These are phyloP conservation scores for Clinocottus analis DNA, from an alignment of 2,113 vertebrate species.

Conservation along the genomic window DNA sequence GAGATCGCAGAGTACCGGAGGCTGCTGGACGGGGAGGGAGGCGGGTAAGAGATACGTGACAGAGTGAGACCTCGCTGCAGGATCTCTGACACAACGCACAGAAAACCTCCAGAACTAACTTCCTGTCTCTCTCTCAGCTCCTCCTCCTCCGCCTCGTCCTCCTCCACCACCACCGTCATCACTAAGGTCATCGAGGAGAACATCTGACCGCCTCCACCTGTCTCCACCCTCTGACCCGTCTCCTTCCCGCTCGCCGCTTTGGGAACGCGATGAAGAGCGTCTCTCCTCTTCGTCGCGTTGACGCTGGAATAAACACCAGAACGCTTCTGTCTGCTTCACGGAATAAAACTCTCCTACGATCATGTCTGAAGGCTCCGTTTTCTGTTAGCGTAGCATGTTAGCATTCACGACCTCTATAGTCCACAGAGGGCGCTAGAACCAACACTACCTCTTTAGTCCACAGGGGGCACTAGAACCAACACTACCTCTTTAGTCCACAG, in stretches of 20 bases:
- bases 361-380: background rate
- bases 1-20: slow-evolving; percentile 88
- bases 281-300: background rate
- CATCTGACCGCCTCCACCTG: no score
- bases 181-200: slow-evolving; percentile 67
- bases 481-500: no score
- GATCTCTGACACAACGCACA: background rate
- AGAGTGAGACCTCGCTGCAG: no score
- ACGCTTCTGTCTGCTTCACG: background rate
- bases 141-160: background rate
- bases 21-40: slow-evolving; percentile 75
- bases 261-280: background rate
- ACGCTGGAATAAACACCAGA: no score
- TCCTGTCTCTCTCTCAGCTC: slow-evolving; percentile 7
- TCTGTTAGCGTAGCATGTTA: background rate
- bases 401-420: background rate
- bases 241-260: background rate
- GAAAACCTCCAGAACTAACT: background rate
- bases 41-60: slow-evolving; percentile 27
- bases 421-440: no score
- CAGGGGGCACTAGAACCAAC: background rate
- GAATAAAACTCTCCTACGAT: background rate
- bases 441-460: no score
- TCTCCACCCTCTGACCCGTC: no score
- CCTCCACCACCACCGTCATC: slow-evolving; percentile 46